Percentiles rank a stretch among this genome's conserved stretches.
These are phyloP conservation scores for Argyrosomus japonicus DNA, from an alignment of 2,113 vertebrate genomes.

Conservation along the genomic window DNA sequence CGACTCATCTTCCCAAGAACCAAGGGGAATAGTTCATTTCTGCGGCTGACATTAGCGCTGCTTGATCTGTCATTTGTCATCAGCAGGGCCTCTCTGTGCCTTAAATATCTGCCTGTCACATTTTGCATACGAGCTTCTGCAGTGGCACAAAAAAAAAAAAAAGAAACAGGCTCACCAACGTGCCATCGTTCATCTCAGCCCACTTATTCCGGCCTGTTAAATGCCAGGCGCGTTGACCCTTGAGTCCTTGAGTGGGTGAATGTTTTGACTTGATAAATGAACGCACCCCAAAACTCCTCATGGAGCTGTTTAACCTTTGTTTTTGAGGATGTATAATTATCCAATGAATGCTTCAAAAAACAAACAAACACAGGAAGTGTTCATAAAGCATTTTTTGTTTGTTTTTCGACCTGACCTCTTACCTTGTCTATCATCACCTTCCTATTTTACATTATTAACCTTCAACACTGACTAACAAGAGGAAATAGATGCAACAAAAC, in stretches of 20 bases:
- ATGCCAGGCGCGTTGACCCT: conserved; percentile 38
- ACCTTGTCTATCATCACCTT: neutral
- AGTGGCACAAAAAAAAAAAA: neutral
- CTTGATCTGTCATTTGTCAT: conserved; percentile 17
- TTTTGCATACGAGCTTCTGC: neutral
- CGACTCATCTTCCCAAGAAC: neutral
- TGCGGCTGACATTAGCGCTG: neutral
- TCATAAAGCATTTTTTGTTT: conserved; percentile 25
- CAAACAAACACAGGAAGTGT: conserved; percentile 33
- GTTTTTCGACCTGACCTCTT: neutral
- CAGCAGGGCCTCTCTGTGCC: neutral
- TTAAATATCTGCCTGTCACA: neutral
- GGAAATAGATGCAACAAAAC: conserved; percentile 3
- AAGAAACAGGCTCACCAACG: conserved; percentile 11
- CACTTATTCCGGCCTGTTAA: conserved; percentile 41
- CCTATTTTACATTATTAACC: conserved; percentile 10
- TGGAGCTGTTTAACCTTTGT: conserved; percentile 42
- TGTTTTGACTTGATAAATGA: conserved; percentile 64
- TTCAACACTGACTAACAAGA: conserved; percentile 5
- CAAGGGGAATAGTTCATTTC: neutral
- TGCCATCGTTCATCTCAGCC: conserved; percentile 27
- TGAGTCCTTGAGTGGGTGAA: conserved; percentile 25
- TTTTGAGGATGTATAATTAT: conserved; percentile 39
- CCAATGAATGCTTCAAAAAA: conserved; percentile 16
- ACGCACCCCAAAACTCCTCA: conserved; percentile 7